A percentile compares a stretch with the other conserved stretches of the same genome.
phyloP scores from a whole-genome alignment of 2,113 vertebrate species.

The Gymnobelideus leadbeateri region DNA sequence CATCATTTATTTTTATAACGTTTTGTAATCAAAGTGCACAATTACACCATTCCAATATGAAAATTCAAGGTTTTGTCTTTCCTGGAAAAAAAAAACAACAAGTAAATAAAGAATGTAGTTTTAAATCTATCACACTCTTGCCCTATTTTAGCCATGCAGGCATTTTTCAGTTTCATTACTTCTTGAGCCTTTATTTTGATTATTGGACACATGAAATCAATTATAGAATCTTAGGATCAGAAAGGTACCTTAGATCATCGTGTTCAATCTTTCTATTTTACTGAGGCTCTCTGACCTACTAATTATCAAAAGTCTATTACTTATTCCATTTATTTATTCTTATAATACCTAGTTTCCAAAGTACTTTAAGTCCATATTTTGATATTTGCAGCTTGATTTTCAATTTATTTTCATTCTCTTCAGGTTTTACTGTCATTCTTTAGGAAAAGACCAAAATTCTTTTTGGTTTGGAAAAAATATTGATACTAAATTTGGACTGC shows the following conservation, averaged over 20 bases:
- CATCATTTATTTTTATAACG: neutral
- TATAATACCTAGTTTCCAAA: neutral
- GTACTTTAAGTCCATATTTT: neutral
- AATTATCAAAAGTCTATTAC: neutral
- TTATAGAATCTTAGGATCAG: neutral
- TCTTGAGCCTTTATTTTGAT: neutral
- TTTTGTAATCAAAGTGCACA: constrained; percentile 20
- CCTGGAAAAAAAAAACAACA: neutral
- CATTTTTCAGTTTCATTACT: neutral
- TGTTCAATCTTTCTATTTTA: neutral
- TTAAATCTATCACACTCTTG: neutral
- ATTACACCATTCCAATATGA: neutral
- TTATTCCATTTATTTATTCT: neutral
- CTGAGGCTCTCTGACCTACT: neutral
- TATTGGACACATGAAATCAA: neutral
- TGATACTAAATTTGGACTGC: neutral
- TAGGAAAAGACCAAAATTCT: neutral
- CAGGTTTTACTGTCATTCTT: constrained; percentile 15
- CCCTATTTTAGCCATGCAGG: neutral
- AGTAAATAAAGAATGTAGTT: neutral
- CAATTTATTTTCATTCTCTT: neutral
- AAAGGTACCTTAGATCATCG: neutral
- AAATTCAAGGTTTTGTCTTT: neutral
- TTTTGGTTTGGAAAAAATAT: constrained; percentile 26
- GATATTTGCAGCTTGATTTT: neutral